Evolutionary conservation across 1,140 invertebrate species (phyloP), one percentile per base, ranked within the genome.

Genomic region (Diuraphis noxia): DNA sequence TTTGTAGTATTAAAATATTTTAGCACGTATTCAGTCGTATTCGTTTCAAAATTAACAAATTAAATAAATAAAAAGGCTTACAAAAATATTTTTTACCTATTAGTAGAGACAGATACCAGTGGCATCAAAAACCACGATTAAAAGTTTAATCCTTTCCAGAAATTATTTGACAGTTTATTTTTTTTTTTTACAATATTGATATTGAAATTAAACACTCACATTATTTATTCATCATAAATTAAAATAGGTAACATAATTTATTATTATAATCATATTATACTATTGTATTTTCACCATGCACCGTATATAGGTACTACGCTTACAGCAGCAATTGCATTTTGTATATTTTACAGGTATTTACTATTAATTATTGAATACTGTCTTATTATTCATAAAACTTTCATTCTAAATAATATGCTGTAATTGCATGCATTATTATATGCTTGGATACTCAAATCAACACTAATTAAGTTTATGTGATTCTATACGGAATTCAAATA

Each of bases 21-120:
- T 43, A 43, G 82, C 82, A 85, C 82, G 82, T 85, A 85, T 85
- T 84, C 81, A 84, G 38, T 88, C 36, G 34, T 38, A 88, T 38
- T 88, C 25, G 23, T 88, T 52, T 25, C 23, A 25, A 88, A 88
- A 56, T 38, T 34, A 63, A 72, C 36, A 36, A 88, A 72, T 63
- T n/a, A 88, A 38, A 88, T 38, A 56, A 72, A 36, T 56, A 36
- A 72, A 41, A 21, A 88, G 63, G 87, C 63, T 56, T 72, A 63
- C 8, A 38, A 56, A n/a, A 23, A 88, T 40, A 85, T 17, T 85
- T n/a, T n/a, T 85, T 46, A 41, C 17, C 25, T 40, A 40, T 81
- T 13, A 38, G 79, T 81, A 81, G 79, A 21, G 8, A 81, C 36
- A 38, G 21, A 40, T 40, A 40, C 9, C 36, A 81, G 38, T 38